Evolutionary conservation across 2,888 invertebrate species (phyloP), one percentile per base, ranked within the genome.

Genomic region (Eupithecia pulchellata): DNA sequence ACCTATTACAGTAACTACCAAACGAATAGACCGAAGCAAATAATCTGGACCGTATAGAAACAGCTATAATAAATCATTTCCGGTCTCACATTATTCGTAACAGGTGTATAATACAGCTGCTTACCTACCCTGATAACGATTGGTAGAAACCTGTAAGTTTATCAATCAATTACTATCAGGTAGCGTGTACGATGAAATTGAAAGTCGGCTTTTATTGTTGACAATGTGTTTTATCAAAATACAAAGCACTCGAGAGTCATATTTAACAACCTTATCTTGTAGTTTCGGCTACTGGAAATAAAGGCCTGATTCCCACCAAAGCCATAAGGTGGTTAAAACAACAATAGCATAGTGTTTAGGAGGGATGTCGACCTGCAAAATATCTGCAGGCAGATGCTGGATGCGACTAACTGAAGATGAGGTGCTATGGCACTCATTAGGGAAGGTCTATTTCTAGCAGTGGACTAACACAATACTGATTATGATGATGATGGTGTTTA

Each of bases 161-260:
- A 52, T 52, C 52, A 52, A 25, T 52, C 52, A 52, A 52, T 52
- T 52, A 52, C 52, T 25, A 25, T 52, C 4, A 25, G 52, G 52
- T 52, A 25, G 52, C 52, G 11, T 47, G 11, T 11, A 11, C 25
- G 4, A 25, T 52, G 25, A 52, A 25, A 52, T 13, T 25, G 13
- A 52, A 52, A 52, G 42, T 47, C 17, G n/a, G n/a, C n/a, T n/a
- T n/a, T n/a, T 36, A 9, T 42, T 17, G 39, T 42, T 52, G 25
- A 52, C 47, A 52, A 52, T 25, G 25, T 25, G 8, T 25, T 52
- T 52, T 52, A 52, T 52, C 52, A 52, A 8, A 47, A 20, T 20
- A 3, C n/a, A n/a, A 9, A 20, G 20, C 20, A 47, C 42, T 20
- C 9, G n/a, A 20, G 20, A 47, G 3, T 47, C 42, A 20, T 3